phyloP scores from a whole-genome alignment of 1,140 invertebrate genomes.

The Leptinotarsa defecta region DNA sequence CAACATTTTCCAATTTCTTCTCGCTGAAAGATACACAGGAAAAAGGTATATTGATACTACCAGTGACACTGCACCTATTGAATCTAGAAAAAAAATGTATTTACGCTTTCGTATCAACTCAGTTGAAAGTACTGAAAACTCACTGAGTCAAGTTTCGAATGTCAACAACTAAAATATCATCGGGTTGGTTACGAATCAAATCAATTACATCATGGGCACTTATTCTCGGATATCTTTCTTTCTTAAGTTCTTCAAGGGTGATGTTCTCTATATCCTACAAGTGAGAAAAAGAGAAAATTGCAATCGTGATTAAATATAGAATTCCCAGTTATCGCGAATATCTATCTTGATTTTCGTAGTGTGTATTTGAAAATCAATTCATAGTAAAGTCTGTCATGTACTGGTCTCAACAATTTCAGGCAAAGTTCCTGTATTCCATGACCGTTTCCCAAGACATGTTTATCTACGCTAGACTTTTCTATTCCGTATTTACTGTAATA shows the following conservation, averaged over 20 bases:
- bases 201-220: slow-evolving; percentile 83
- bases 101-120: not conserved
- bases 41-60: slow-evolving; percentile 87
- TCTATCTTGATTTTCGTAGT: not conserved
- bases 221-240: slow-evolving; percentile 79
- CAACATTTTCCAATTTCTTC: slow-evolving; percentile 65
- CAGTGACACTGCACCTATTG: slow-evolving; percentile 72
- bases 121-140: slow-evolving; percentile 36
- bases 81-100: slow-evolving; percentile 61
- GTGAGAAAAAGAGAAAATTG: slow-evolving; percentile 3
- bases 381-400: too few species aligned
- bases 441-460: too few species aligned
- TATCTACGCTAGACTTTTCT: too few species aligned
- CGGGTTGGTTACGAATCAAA: slow-evolving; percentile 67
- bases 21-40: slow-evolving; percentile 73
- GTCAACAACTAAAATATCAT: slow-evolving; percentile 78
- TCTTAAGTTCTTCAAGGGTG: slow-evolving; percentile 68
- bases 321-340: not conserved
- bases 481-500: too few species aligned
- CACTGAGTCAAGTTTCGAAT: slow-evolving; percentile 74
- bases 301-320: too few species aligned
- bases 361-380: too few species aligned
- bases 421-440: too few species aligned
- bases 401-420: too few species aligned
- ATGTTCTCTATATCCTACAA: slow-evolving; percentile 74